phyloP scores from a whole-genome alignment of 2,113 vertebrate species.

The Vulpes vulpes region DNA sequence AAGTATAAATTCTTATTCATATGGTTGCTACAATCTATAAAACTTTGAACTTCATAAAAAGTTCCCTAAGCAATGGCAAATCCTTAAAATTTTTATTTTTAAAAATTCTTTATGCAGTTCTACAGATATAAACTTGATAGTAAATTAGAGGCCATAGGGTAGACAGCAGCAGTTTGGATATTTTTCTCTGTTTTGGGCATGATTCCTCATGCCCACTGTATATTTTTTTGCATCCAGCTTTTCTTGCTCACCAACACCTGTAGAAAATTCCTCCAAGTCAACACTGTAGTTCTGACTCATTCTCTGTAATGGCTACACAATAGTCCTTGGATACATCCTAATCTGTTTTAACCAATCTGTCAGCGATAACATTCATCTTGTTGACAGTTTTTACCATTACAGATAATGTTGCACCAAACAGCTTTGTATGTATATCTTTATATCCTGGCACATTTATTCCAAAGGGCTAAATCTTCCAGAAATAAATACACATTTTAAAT shows the following conservation, averaged over 20 bases:
- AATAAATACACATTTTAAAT: not conserved
- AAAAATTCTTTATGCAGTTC: not conserved
- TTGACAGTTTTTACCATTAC: not conserved
- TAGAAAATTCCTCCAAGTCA: not conserved
- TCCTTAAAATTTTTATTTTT: not conserved
- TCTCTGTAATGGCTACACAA: not conserved
- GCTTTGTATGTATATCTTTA: not conserved
- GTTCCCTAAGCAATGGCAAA: not conserved
- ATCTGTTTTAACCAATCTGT: not conserved
- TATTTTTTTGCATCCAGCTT: not conserved
- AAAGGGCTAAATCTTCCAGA: not conserved
- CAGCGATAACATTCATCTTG: not conserved
- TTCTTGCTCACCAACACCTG: not conserved
- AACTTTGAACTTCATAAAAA: not conserved
- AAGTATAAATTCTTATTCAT: constrained; percentile 30
- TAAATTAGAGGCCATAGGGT: not conserved
- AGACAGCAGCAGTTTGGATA: not conserved
- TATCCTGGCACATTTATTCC: not conserved
- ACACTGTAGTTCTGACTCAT: not conserved
- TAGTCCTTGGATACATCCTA: not conserved
- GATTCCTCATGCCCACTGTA: not conserved
- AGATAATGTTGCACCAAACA: not conserved
- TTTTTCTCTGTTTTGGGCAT: not conserved
- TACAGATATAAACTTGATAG: not conserved
- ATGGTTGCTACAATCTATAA: not conserved